Conservation (phyloP, 2,113 vertebrate species). For the Dendrocopos noguchii region DNA sequence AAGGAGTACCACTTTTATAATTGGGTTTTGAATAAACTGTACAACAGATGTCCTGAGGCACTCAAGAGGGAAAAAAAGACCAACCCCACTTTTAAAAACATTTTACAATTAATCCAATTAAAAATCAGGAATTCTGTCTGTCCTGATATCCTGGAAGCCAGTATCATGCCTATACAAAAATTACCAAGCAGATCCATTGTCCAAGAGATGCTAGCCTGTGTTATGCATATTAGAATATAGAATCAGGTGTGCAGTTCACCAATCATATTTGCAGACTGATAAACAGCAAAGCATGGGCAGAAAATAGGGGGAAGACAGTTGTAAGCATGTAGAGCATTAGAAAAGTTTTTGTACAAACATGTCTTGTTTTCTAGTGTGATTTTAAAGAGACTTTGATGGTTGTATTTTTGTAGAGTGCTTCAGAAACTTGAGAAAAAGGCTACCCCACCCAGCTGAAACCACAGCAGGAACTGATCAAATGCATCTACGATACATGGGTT, state of each 20-base stretch:
- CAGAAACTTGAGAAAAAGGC: slow-evolving; percentile 32
- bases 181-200: neutral
- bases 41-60: neutral
- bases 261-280: neutral
- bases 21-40: neutral
- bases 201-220: neutral
- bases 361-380: neutral
- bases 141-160: neutral
- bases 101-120: neutral
- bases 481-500: neutral
- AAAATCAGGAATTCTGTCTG: neutral
- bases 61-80: neutral
- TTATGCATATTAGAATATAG: neutral
- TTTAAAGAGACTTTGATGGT: neutral
- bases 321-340: neutral
- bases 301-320: neutral
- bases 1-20: neutral
- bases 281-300: neutral
- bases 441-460: slow-evolving; percentile 72
- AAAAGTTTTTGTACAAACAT: neutral
- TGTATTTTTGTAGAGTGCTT: neutral
- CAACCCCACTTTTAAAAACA: neutral
- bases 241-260: neutral
- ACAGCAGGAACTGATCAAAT: slow-evolving; percentile 56
- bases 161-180: neutral